phyloP scores from a whole-genome alignment of 2,888 invertebrate genomes.

The Troides aeacus region DNA sequence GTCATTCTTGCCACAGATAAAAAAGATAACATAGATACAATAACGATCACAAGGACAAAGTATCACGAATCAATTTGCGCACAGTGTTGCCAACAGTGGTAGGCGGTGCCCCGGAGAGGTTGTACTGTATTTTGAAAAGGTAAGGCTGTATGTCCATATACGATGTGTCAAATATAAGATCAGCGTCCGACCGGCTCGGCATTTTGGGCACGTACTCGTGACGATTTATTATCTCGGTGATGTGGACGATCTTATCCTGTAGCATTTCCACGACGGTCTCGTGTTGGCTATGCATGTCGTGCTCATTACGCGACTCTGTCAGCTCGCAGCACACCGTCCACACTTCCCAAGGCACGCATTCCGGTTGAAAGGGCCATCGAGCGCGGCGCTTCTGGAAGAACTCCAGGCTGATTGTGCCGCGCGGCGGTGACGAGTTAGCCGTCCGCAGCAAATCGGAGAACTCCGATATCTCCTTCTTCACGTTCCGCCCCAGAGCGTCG shows the following conservation, averaged over 20 bases:
- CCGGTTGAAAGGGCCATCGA: slow-evolving; percentile 93
- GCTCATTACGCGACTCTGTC: slow-evolving; percentile 90
- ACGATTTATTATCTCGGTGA: slow-evolving; percentile 96
- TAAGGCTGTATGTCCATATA: slow-evolving; percentile 98
- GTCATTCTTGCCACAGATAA: slow-evolving; percentile 28
- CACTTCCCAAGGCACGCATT: slow-evolving; percentile 98
- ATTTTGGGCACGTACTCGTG: slow-evolving; percentile 98
- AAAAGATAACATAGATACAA: slow-evolving; percentile 35
- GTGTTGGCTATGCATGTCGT: slow-evolving; percentile 91
- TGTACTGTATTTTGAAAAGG: slow-evolving; percentile 94
- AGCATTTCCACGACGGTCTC: slow-evolving; percentile 93
- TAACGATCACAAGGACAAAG: slow-evolving; percentile 85
- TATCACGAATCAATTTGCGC: slow-evolving; percentile 93
- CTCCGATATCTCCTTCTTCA: slow-evolving; percentile 87
- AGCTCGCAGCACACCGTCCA: slow-evolving; percentile 97
- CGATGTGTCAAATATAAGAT: slow-evolving; percentile 95
- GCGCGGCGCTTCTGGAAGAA: slow-evolving; percentile 96
- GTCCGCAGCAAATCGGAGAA: slow-evolving; percentile 89
- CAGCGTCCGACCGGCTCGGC: slow-evolving; percentile 94
- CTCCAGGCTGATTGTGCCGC: slow-evolving; percentile 94
- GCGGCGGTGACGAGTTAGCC: slow-evolving; percentile 78
- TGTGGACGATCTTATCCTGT: slow-evolving; percentile 95
- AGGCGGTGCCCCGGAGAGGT: slow-evolving; percentile 87
- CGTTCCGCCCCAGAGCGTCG: slow-evolving; percentile 84
- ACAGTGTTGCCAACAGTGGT: slow-evolving; percentile 93